Base-by-base conservation (phyloP, 2,888 invertebrate species). In the Calephelis perditalis region DNA sequence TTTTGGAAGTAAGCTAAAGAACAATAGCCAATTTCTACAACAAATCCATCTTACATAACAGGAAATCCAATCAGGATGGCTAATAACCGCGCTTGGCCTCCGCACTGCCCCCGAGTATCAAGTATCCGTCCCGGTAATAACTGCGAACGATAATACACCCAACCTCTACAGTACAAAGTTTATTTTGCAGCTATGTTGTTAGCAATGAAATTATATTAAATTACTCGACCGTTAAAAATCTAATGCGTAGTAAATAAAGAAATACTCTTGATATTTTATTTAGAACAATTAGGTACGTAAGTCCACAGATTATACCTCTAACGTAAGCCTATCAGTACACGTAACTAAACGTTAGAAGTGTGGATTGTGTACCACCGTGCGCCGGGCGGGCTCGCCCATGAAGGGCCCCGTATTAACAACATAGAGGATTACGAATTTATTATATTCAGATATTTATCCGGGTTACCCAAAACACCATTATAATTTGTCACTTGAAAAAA, bases 11-110 rank as follows among this genome's bases (percentile, higher is more conserved):
- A 49, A 15, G 12, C 12, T 49, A 52, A 52, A 8, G 35, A 52
- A 8, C 47, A 3, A 9, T 9, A 35, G 26, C 5, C 9, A 1
- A 26, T 35, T 35, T 49, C 10, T 12, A 49, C 10, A 26, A 26
- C 15, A 15, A 15, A 49, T 49, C 49, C 26, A 49, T 10, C 26
- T 26, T 26, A 35, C 26, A 49, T 35, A 26, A 60, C 52, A 45
- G 57, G 62, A 60, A 62, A 62, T 44, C 61, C 61, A 61, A 64
- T 58, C 45, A 49, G 55, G 55, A 26, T 49, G 61, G 59, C 56
- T 55, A 60, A 58, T 49, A 54, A 46, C 9, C 49, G 37, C 57
- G 58, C 37, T 49, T 40, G 56, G 12, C 47, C 56, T 46, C 44
- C n/a, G n/a, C 6, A 44, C n/a, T 56, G 56, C 40, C 15, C 46